Conservation (phyloP, 2,888 invertebrate species). For the Plemyria rubiginata region DNA sequence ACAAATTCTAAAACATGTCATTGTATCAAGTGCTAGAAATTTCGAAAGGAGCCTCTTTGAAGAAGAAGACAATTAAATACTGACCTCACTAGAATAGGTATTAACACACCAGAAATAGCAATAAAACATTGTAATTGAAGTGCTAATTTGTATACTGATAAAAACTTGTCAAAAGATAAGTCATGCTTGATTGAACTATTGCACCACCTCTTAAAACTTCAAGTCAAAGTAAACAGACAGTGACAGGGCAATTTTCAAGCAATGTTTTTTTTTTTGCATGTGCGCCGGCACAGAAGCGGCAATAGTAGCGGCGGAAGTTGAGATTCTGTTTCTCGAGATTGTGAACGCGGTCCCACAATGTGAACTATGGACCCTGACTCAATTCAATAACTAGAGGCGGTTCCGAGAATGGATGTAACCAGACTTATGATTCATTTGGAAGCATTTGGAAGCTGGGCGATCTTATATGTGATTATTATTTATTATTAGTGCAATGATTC, state of each 20-base stretch:
- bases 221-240: too few relatives aligned
- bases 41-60: too few relatives aligned
- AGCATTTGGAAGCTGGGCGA: constrained; percentile 19
- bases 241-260: too few relatives aligned
- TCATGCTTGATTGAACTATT: too few relatives aligned
- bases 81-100: neutral
- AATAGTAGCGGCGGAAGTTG: constrained; percentile 19
- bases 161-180: too few relatives aligned
- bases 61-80: neutral
- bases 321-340: constrained; percentile 18
- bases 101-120: neutral
- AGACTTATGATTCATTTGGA: constrained; percentile 29
- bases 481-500: constrained; percentile 19
- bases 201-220: too few relatives aligned
- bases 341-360: constrained; percentile 23
- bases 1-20: too few relatives aligned
- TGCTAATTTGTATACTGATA: too few relatives aligned
- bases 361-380: constrained; percentile 49
- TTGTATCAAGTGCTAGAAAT: too few relatives aligned
- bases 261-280: neutral
- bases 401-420: constrained; percentile 51
- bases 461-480: constrained; percentile 1
- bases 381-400: constrained; percentile 33
- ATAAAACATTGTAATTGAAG: neutral
- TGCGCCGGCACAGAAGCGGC: neutral